Evolutionary conservation across 1,140 invertebrate species (phyloP), one percentile per base, ranked within the genome.

Genomic region (Wasmannia auropunctata): DNA sequence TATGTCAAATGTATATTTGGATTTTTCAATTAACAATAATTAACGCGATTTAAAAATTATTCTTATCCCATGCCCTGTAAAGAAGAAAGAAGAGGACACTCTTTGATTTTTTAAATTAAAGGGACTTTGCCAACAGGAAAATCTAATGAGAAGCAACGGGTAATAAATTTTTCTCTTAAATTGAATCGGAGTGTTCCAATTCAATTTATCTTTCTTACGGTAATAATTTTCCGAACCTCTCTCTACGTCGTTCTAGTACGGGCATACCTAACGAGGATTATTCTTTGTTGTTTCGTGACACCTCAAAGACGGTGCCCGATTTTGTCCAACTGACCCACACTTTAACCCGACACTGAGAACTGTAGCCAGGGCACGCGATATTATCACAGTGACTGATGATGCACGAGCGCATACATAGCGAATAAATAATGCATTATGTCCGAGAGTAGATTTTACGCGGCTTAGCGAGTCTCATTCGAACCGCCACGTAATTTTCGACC

Each of bases 301-400:
- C 7, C 51, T 25, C 8, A n/a, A n/a, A n/a, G 22, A 40, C 22
- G 22, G 22, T 40, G 7, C 34, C 14, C 28, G 19, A 74, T 74
- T n/a, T n/a, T 74, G 28, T 34, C 11, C 70, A 28, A 63, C 28
- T 31, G 37, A 77, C 19, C 11, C 75, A 22, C 51, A 28, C 37
- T 51, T 67, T 54, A 3, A 37, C n/a, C 40, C 76, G 8, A 19
- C 60, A 65, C 19, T 80, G 58, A 80, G 31, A 69, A 69, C 31
- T 67, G 16, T 11, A 67, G 22, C 54, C 31, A 67, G n/a, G 49
- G 2, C n/a, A 54, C 60, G 37, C 37, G 76, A 79, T 79, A 65
- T 28, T 69, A 54, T 80, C 76, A 54, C 60, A 14, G 31, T 80
- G 31, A 69, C 76, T 67, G n/a, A 65, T 63, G 75, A 63, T 79